These are phyloP conservation scores for Drosophila punjabiensis DNA, from an alignment of 1,140 invertebrate genomes.

Conservation along the genomic window DNA sequence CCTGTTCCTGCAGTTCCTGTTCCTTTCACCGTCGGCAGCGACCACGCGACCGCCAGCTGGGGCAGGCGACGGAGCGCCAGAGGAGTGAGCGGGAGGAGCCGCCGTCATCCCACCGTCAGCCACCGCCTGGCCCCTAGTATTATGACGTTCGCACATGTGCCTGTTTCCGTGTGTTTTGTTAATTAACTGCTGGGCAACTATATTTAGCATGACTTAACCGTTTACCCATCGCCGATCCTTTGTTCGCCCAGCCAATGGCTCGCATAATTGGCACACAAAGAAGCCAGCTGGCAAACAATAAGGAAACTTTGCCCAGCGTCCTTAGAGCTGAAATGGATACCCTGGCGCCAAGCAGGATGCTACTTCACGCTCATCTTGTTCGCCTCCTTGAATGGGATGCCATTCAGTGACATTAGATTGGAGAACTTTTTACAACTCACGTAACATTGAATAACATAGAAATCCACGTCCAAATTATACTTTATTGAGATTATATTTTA, in stretches of 20 bases:
- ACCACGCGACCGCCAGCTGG: neutral
- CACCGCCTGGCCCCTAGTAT: neutral
- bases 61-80: neutral
- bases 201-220: conserved; percentile 35
- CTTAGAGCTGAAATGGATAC: conserved; percentile 18
- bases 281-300: conserved; percentile 35
- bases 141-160: conserved; percentile 3
- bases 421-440: neutral
- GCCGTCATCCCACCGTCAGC: neutral
- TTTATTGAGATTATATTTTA: conserved; percentile 7
- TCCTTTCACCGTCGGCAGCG: conserved; percentile 2
- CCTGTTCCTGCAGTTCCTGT: conserved; percentile 1
- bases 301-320: conserved; percentile 10
- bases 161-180: conserved; percentile 17
- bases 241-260: conserved; percentile 49
- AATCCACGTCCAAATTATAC: neutral
- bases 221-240: conserved; percentile 21
- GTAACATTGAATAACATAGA: neutral
- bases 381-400: too few relatives aligned
- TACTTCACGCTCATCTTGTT: neutral
- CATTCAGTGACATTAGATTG: neutral
- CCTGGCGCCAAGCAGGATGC: neutral
- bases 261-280: conserved; percentile 48
- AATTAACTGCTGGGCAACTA: conserved; percentile 44
- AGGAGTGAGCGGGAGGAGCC: neutral